Base-by-base conservation (phyloP, 1,140 invertebrate genomes). In the Pygmarrhopalites habei region DNA sequence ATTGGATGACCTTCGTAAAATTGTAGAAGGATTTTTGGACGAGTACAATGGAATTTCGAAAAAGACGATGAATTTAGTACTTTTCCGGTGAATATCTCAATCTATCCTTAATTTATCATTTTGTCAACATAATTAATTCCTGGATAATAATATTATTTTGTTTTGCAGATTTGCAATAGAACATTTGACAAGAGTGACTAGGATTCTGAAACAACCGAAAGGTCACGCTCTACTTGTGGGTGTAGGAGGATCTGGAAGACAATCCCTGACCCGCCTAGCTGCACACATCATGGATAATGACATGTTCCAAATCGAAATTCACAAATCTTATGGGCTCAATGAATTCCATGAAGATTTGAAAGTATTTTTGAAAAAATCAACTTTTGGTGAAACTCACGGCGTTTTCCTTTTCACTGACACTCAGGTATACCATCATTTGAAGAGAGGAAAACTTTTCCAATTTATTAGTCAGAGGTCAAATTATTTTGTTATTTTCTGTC, bases 11-110 rank as follows among this genome's bases (percentile, higher is more conserved):
- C 78, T 98, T 44, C 84, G 85, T 66, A 79, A 82, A 0, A 88
- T 93, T n/a, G 90, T 93, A 0, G 92, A 96, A 73, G 85, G 85
- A 0, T 95, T 91, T 78, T 79, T 98, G 15, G 84, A 86, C 1
- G 94, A 98, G 73, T 97, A 87, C 72, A 97, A 98, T 75, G 90
- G 93, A 62, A 91, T 97, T 86, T 92, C 89, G 23, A 97, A 95
- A 75, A 96, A 96, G 73, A 92, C 93, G 0, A 97, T 98, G 94
- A 92, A 93, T 79, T 79, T 98, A 47, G 92, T 97, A 2, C 78
- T 98, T 26, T 98, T 97, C 75, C 87, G 86, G 88, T 87, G 76
- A 47, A 28, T 47, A 47, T 19, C n/a, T 4, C 7, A 47, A 19
- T 19, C 15, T 5, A 35, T 7, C 5, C 32, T 7, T 7, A 35